Evolutionary conservation across 2,888 invertebrate species (phyloP), one percentile per base, ranked within the genome.

Genomic region (Eristalinus sepulchralis): DNA sequence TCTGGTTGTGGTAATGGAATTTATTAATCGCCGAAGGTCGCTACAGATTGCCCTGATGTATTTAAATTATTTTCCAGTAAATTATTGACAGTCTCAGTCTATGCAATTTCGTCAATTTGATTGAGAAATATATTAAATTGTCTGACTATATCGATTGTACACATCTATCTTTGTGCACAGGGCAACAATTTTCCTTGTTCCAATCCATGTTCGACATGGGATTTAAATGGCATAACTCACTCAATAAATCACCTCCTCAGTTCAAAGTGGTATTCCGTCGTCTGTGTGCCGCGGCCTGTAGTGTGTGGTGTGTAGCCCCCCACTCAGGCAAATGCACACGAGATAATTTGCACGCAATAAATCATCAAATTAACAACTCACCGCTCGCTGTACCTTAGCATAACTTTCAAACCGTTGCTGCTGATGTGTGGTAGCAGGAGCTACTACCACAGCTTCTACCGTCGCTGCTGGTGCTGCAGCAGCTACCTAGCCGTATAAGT

Each of bases 261-360:
- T 47, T 67, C 66, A 63, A 75, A 60, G 27, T 27, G 78, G 60
- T 70, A 10, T 4, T 57, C 11, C 60, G 53, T 4, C 31, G 55
- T 66, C 31, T 47, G 34, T 34, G 33, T 11, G 17, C n/a, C 79
- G 27, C 27, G 27, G 27, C 27, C 27, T 27, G 27, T 27, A 27
- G 27, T 27, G 5, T 27, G 27, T 27, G 5, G 27, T 27, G 5
- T 27, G 27, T 5, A 27, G 5, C 27, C 27, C 5, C 34, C 59
- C 31, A 59, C 57, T 66, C 73, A 76, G 22, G 13, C 53, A 20
- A 55, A 27, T 60, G 79, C 72, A 27, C 70, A 76, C 83, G 76
- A 72, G 79, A 83, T 87, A 87, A 87, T 87, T 87, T 83, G 87
- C 87, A 87, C 87, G 87, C 83, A 87, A 87, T 87, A 87, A 83